phyloP scores from a whole-genome alignment of 1,140 invertebrate genomes.

The Mycetomoellerius zeteki region DNA sequence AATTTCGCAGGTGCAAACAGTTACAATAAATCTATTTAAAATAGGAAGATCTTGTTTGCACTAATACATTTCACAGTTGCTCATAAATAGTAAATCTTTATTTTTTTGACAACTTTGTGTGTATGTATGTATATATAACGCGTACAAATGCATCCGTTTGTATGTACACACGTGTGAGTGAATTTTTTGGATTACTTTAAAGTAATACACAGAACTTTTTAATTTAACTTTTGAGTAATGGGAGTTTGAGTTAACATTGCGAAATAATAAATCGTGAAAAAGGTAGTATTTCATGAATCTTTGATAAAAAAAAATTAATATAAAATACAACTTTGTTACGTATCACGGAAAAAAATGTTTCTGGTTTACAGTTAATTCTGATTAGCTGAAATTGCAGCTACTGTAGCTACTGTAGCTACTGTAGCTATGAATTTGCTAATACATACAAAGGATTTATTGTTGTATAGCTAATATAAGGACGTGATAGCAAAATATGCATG shows the following conservation, averaged over 20 bases:
- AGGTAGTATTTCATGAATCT: background rate
- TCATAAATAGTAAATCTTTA: background rate
- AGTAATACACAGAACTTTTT: background rate
- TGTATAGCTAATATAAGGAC: no score
- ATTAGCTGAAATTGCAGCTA: no score
- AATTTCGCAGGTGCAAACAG: background rate
- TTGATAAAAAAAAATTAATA: background rate
- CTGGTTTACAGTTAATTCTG: no score
- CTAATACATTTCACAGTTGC: background rate
- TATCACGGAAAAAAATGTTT: no score
- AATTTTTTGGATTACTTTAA: background rate
- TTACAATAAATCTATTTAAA: constrained; percentile 4
- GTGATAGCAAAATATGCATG: no score
- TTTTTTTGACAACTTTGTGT: background rate
- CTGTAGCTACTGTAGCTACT: no score
- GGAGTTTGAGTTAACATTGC: background rate
- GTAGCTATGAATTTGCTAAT: no score
- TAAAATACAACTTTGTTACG: background rate
- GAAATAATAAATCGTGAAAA: background rate
- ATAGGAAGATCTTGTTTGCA: background rate
- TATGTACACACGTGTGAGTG: no score
- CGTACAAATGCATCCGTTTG: no score
- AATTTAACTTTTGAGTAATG: background rate
- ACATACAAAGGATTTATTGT: no score
- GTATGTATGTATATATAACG: background rate